Conservation (phyloP, 1,140 invertebrate genomes). For the Drosophila teissieri region DNA sequence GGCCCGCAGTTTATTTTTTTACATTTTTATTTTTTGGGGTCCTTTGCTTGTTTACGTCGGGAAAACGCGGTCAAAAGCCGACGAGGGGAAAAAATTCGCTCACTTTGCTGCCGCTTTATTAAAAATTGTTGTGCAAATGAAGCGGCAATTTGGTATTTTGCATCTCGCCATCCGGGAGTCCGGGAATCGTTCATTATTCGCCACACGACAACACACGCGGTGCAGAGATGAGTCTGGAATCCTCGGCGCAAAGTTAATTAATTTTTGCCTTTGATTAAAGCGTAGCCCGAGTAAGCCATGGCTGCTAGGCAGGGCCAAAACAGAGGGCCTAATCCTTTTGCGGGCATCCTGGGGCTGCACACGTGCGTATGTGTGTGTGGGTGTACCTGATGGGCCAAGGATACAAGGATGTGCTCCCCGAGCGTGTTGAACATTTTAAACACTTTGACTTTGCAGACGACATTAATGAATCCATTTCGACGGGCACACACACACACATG, state of each 20-base stretch:
- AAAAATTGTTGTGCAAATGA: conserved; percentile 75
- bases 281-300: conserved; percentile 36
- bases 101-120: conserved; percentile 62
- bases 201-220: conserved; percentile 6
- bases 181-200: conserved; percentile 34
- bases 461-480: conserved; percentile 73
- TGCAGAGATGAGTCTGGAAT: conserved; percentile 4
- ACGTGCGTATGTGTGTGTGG: conserved; percentile 24
- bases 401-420: conserved; percentile 36
- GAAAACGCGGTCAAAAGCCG: conserved; percentile 10
- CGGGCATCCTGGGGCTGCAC: conserved; percentile 9
- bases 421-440: conserved; percentile 76
- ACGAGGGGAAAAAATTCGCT: conserved; percentile 17
- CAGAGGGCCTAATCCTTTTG: conserved; percentile 43
- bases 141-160: conserved; percentile 68
- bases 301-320: conserved; percentile 25
- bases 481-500: neutral
- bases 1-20: conserved; percentile 6
- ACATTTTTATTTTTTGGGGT: neutral
- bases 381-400: neutral
- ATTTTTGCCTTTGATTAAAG: conserved; percentile 73
- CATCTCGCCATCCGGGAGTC: conserved; percentile 27
- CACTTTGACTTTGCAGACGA: conserved; percentile 73
- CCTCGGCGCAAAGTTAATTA: conserved; percentile 65
- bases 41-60: conserved; percentile 18